phyloP scores from a whole-genome alignment of 2,888 invertebrate genomes.

The Koerneria pararmatus region DNA sequence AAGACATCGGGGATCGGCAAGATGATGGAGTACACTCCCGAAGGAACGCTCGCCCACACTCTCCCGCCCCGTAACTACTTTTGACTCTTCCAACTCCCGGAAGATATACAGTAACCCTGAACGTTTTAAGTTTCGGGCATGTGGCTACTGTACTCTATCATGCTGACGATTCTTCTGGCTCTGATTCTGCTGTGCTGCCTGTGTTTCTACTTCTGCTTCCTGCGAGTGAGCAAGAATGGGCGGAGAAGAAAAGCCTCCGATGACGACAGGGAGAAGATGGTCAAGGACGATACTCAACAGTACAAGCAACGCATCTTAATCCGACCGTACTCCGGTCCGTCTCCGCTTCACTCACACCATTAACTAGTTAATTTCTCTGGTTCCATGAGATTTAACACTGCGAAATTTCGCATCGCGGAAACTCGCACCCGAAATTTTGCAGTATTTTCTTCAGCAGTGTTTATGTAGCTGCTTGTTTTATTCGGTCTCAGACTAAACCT shows the following conservation, averaged over 20 bases:
- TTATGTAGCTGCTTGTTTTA: too few species aligned
- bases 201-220: constrained; percentile 15
- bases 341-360: too few species aligned
- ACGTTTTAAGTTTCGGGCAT: background rate
- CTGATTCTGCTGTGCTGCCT: constrained; percentile 14
- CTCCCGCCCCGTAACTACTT: constrained; percentile 1
- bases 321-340: too few species aligned
- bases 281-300: too few species aligned
- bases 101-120: background rate
- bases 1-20: background rate
- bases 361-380: too few species aligned
- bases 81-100: background rate
- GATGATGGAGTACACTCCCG: constrained; percentile 11
- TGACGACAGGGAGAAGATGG: too few species aligned
- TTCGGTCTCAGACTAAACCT: too few species aligned
- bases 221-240: constrained; percentile 12
- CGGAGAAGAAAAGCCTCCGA: constrained; percentile 12
- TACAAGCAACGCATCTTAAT: too few species aligned
- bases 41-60: background rate
- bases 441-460: too few species aligned
- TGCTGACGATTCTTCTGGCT: constrained; percentile 18
- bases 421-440: too few species aligned
- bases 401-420: too few species aligned
- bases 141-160: constrained; percentile 20
- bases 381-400: too few species aligned